Evolutionary conservation across 2,797 vertebrate species (phyloP).

Genomic region (Enteromius viviparus): DNA sequence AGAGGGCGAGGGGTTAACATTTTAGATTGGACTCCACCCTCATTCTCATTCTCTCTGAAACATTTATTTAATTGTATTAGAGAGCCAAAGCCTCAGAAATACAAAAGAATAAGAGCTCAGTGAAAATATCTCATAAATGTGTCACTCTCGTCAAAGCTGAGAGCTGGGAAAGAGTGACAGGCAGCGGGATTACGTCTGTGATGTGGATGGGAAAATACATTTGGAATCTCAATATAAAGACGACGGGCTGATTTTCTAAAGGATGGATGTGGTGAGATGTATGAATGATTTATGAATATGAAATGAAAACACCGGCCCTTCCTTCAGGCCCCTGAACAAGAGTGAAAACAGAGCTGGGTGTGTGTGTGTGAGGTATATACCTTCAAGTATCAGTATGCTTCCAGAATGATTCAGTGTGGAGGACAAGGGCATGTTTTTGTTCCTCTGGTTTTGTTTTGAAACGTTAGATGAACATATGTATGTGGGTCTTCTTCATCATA

Average conservation of each 20-base stretch:
- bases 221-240: slow-evolving; percentile 58
- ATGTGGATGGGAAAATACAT: slow-evolving; percentile 53
- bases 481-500: slow-evolving; percentile 39
- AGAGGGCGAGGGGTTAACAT: neutral
- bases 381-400: slow-evolving; percentile 40
- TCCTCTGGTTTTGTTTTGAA: slow-evolving; percentile 37
- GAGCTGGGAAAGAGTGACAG: slow-evolving; percentile 51
- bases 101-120: slow-evolving; percentile 40
- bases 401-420: slow-evolving; percentile 35
- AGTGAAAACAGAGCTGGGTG: slow-evolving; percentile 45
- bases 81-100: slow-evolving; percentile 27
- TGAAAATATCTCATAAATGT: slow-evolving; percentile 49
- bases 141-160: slow-evolving; percentile 46
- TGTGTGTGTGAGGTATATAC: neutral
- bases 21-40: neutral
- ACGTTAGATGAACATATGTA: slow-evolving; percentile 45
- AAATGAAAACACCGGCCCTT: slow-evolving; percentile 58
- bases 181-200: slow-evolving; percentile 39
- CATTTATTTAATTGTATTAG: slow-evolving; percentile 44
- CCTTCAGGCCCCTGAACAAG: slow-evolving; percentile 42
- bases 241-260: slow-evolving; percentile 52
- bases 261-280: slow-evolving; percentile 47
- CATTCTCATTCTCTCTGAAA: slow-evolving; percentile 2
- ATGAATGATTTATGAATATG: slow-evolving; percentile 63
- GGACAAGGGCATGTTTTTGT: slow-evolving; percentile 13